These are phyloP conservation scores for Musca domestica DNA, from an alignment of 1,140 invertebrate species.

Conservation along the genomic window DNA sequence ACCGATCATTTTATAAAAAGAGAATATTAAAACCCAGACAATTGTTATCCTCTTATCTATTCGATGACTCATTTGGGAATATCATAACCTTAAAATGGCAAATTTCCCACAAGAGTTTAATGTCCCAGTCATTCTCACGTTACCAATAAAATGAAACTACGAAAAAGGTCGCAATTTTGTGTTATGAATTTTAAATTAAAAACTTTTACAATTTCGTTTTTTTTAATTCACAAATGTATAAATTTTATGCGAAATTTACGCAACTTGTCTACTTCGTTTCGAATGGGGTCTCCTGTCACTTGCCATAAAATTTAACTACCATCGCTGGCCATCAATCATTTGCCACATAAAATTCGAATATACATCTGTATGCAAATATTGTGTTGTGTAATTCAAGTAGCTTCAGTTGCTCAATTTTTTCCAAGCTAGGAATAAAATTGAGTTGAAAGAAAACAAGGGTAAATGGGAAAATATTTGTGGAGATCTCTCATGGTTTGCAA, in stretches of 20 bases:
- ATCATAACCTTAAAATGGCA: too few species aligned
- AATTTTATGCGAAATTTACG: constrained; percentile 3
- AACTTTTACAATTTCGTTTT: not conserved
- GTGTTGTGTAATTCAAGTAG: constrained; percentile 10
- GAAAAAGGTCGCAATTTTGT: not conserved
- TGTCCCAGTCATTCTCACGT: not conserved
- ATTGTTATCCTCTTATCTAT: too few species aligned
- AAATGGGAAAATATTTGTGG: not conserved
- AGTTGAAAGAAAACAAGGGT: not conserved
- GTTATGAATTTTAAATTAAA: constrained; percentile 6
- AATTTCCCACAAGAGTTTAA: too few species aligned
- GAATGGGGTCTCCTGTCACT: too few species aligned
- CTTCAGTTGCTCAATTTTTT: not conserved
- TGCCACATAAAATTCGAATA: not conserved
- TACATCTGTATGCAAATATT: too few species aligned
- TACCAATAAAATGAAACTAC: constrained; percentile 1
- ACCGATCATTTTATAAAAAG: too few species aligned
- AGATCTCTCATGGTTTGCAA: not conserved
- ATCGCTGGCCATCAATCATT: constrained; percentile 12
- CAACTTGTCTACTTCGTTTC: not conserved
- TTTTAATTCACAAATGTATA: not conserved
- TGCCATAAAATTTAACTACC: too few species aligned
- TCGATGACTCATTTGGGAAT: too few species aligned
- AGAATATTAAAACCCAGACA: too few species aligned
- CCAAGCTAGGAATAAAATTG: not conserved